These are phyloP conservation scores for Phaedon cochleariae DNA, from an alignment of 2,888 invertebrate species.

Conservation along the genomic window DNA sequence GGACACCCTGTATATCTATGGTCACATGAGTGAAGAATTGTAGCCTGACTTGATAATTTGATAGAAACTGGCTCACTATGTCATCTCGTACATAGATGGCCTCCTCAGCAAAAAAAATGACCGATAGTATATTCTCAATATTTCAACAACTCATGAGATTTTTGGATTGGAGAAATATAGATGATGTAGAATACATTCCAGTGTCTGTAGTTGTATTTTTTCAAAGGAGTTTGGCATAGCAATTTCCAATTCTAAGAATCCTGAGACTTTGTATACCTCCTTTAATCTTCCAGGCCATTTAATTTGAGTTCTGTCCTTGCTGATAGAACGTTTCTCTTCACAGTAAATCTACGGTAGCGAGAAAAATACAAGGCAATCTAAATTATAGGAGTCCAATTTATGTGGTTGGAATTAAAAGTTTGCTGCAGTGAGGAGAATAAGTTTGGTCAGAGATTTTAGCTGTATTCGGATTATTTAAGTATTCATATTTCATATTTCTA, in stretches of 20 bases:
- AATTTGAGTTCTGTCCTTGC: neutral
- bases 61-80: too few relatives aligned
- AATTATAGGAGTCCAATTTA: neutral
- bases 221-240: neutral
- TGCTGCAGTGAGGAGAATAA: neutral
- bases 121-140: too few relatives aligned
- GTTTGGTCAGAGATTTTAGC: neutral
- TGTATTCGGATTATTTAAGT: neutral
- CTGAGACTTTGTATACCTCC: neutral
- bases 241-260: neutral
- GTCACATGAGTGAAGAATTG: too few relatives aligned
- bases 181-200: too few relatives aligned
- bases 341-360: neutral
- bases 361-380: neutral
- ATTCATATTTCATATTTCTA: neutral
- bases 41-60: too few relatives aligned
- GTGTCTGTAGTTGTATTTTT: too few relatives aligned
- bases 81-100: too few relatives aligned
- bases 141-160: too few relatives aligned
- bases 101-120: too few relatives aligned
- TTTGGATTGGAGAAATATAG: too few relatives aligned
- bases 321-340: neutral
- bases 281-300: neutral
- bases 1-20: too few relatives aligned
- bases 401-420: neutral